Evolutionary conservation across 2,888 invertebrate genomes (phyloP).

Genomic region (Parthenolecanium corni): DNA sequence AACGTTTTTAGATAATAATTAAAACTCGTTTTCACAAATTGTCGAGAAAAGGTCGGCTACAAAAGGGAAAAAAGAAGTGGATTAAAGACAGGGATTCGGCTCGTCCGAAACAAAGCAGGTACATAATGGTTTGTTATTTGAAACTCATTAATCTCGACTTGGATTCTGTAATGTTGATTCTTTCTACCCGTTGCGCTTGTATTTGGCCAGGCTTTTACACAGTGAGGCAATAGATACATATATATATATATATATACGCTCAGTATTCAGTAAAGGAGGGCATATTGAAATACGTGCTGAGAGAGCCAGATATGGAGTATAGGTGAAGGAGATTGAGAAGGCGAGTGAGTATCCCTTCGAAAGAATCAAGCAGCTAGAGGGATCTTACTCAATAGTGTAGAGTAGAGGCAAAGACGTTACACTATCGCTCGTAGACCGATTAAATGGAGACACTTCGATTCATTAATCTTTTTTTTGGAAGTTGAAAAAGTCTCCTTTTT

Average conservation of each 20-base stretch:
- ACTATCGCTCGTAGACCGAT: slow-evolving; percentile 21
- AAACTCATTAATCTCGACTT: slow-evolving; percentile 24
- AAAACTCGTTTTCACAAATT: not conserved
- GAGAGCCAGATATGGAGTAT: not conserved
- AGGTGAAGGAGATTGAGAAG: slow-evolving; percentile 19
- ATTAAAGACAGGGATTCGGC: not conserved
- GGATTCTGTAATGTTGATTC: slow-evolving; percentile 7
- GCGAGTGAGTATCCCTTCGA: slow-evolving; percentile 21
- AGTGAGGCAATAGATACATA: no score
- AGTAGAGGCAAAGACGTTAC: slow-evolving; percentile 19
- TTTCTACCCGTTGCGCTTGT: not conserved
- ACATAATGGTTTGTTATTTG: slow-evolving; percentile 22
- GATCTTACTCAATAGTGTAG: slow-evolving; percentile 7
- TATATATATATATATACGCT: no score
- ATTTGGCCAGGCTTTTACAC: not conserved
- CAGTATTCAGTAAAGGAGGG: no score
- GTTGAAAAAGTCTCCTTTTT: slow-evolving; percentile 8
- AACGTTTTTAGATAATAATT: no score
- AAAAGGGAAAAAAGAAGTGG: slow-evolving; percentile 6
- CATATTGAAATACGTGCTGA: no score
- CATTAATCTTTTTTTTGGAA: slow-evolving; percentile 23
- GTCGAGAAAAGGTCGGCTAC: not conserved
- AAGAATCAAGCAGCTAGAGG: slow-evolving; percentile 11
- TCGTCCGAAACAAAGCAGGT: slow-evolving; percentile 21
- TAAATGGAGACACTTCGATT: slow-evolving; percentile 24